Evolutionary conservation across 2,797 vertebrate genomes (phyloP).

Genomic region (Gymnothorax javanicus): DNA sequence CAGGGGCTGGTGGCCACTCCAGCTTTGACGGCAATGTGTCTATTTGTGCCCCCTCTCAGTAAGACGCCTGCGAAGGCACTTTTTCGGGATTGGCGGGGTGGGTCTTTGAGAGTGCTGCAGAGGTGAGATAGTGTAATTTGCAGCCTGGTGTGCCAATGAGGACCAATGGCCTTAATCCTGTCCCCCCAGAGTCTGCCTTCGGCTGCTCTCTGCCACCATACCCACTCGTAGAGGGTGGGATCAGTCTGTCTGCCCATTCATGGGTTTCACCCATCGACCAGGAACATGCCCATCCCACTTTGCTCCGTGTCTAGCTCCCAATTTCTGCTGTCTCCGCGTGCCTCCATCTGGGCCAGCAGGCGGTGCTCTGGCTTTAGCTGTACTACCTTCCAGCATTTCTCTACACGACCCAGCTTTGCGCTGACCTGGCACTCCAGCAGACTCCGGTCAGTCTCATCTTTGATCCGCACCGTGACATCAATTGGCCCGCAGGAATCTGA

Average conservation of each 20-base stretch:
- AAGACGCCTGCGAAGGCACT: neutral
- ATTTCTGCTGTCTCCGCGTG: no score
- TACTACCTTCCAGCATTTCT: neutral
- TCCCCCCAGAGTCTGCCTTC: neutral
- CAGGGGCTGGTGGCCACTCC: neutral
- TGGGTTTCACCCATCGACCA: neutral
- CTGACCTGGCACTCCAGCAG: neutral
- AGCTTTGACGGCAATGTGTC: neutral
- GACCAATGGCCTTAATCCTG: no score
- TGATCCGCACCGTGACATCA: neutral
- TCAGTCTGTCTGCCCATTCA: no score
- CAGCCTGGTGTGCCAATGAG: neutral
- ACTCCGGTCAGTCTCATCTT: neutral
- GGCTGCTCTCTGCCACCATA: neutral
- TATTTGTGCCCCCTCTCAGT: neutral
- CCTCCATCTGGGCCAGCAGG: neutral
- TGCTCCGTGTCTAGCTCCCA: neutral
- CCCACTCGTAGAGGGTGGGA: no score
- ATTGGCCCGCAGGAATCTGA: neutral
- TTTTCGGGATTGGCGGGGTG: neutral
- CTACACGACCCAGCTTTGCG: no score
- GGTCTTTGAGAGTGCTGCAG: neutral
- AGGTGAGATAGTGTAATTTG: neutral
- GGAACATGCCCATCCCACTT: constrained; percentile 20
- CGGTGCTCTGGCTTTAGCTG: neutral